phyloP scores from a whole-genome alignment of 2,113 vertebrate species.

The Capreolus pygargus region DNA sequence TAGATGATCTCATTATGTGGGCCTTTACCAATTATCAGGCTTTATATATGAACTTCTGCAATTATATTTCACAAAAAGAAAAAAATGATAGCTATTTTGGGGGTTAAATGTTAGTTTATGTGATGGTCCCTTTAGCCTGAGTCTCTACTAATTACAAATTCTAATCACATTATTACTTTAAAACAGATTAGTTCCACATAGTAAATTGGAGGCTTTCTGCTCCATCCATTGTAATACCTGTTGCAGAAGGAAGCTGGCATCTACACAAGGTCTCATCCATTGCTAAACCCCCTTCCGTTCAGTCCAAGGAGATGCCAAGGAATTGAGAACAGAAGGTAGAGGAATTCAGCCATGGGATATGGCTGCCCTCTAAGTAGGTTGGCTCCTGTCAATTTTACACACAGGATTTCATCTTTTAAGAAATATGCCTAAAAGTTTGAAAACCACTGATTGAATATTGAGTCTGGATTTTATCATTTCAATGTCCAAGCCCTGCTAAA shows the following conservation, averaged over 20 bases:
- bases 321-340: background rate
- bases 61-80: background rate
- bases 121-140: background rate
- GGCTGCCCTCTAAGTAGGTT: background rate
- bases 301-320: background rate
- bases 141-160: background rate
- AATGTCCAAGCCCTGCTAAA: background rate
- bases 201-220: background rate
- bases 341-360: background rate
- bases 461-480: background rate
- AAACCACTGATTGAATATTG: background rate
- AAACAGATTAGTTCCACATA: background rate
- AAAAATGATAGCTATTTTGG: background rate
- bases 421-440: background rate
- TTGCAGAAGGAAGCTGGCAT: background rate
- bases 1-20: background rate
- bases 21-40: background rate
- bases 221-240: background rate
- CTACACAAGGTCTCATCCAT: background rate
- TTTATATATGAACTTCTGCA: background rate
- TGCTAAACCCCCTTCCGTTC: background rate
- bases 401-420: background rate
- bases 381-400: background rate
- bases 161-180: background rate
- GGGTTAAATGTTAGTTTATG: background rate